Evolutionary conservation across 2,888 invertebrate species (phyloP).

Genomic region (Pantelozetes paolii): DNA sequence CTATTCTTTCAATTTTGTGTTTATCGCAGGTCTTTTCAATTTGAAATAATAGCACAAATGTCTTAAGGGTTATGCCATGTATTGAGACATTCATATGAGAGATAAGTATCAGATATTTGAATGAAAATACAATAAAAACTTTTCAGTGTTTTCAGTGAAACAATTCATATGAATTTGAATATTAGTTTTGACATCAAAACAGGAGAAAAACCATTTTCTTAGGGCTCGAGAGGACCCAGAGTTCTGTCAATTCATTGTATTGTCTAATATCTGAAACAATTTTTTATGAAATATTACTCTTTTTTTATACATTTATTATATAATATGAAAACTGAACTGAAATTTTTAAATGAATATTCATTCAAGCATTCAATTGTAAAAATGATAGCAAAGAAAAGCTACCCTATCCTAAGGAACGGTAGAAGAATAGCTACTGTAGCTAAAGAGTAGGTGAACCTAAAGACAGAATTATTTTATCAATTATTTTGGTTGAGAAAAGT

Average conservation of each 20-base stretch:
- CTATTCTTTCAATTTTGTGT: no score
- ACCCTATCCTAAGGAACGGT: not conserved
- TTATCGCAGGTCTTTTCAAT: no score
- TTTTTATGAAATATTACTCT: constrained; percentile 6
- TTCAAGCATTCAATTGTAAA: constrained; percentile 25
- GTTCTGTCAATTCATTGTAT: not conserved
- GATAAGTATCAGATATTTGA: not conserved
- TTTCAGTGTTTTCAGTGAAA: not conserved
- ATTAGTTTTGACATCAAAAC: not conserved
- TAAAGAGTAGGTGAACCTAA: constrained; percentile 17
- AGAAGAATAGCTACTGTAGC: not conserved
- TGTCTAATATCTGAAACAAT: no score
- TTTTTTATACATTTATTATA: not conserved
- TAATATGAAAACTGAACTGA: not conserved
- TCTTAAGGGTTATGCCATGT: no score
- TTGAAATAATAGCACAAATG: no score
- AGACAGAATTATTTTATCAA: constrained; percentile 28
- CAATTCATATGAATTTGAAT: not conserved
- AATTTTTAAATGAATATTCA: constrained; percentile 31
- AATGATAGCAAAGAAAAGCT: not conserved
- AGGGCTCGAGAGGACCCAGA: not conserved
- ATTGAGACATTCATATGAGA: not conserved
- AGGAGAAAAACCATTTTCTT: not conserved
- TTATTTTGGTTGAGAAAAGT: constrained; percentile 33
- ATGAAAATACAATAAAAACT: not conserved